phyloP scores from a whole-genome alignment of 1,140 invertebrate genomes.

The Hydropsyche tenuis region DNA sequence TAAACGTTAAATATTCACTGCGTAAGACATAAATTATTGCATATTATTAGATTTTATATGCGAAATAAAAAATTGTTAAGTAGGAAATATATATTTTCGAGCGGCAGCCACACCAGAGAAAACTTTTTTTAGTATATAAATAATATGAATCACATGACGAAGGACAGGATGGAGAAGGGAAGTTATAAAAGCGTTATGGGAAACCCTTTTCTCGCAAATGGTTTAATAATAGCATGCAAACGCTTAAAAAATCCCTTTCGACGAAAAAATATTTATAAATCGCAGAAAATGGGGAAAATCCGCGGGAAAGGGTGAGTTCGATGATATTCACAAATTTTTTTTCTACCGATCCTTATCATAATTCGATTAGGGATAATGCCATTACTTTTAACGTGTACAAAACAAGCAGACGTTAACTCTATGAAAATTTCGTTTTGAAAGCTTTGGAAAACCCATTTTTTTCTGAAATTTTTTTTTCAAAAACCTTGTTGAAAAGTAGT shows the following conservation, averaged over 20 bases:
- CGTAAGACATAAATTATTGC: slow-evolving; percentile 13
- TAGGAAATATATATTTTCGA: slow-evolving; percentile 25
- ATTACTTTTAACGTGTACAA: slow-evolving; percentile 1
- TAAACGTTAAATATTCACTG: slow-evolving; percentile 11
- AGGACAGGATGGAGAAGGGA: slow-evolving; percentile 37
- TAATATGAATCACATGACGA: slow-evolving; percentile 39
- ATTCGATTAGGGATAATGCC: slow-evolving; percentile 25
- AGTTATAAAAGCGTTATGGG: slow-evolving; percentile 42
- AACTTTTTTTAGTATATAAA: slow-evolving; percentile 37
- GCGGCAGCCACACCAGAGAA: slow-evolving; percentile 2
- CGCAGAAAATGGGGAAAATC: slow-evolving; percentile 11
- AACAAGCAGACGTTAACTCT: neutral
- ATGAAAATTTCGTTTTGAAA: too few species aligned
- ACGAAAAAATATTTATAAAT: slow-evolving; percentile 39
- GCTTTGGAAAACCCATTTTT: too few species aligned
- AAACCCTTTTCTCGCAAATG: slow-evolving; percentile 39
- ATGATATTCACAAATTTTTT: slow-evolving; percentile 25
- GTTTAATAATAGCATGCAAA: slow-evolving; percentile 42
- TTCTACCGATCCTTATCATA: slow-evolving; percentile 22
- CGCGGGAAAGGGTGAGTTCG: slow-evolving; percentile 12
- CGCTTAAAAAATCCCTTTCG: slow-evolving; percentile 39
- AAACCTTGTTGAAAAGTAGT: neutral
- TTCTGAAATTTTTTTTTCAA: neutral
- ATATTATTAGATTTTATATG: slow-evolving; percentile 21
- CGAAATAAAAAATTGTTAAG: slow-evolving; percentile 25